Percentiles rank a stretch among this genome's conserved stretches.
Evolutionary conservation across 2,888 invertebrate species (phyloP).

Genomic region (Thera britannica): DNA sequence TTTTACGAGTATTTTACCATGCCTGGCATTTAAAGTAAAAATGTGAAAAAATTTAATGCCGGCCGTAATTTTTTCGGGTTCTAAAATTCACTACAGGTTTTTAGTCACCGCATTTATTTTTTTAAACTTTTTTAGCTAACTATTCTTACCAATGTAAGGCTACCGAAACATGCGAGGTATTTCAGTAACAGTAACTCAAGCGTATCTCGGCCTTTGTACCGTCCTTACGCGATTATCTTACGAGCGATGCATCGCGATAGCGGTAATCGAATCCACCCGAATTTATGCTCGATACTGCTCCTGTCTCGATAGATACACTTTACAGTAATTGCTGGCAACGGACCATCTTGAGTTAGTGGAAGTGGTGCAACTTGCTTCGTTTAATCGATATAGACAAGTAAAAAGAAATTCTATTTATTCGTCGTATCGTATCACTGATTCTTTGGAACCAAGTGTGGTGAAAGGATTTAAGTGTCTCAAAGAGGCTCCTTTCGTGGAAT

Average conservation of each 20-base stretch:
- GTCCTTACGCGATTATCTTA: constrained; percentile 45
- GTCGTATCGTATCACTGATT: no score
- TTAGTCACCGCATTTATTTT: not conserved
- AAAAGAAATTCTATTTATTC: no score
- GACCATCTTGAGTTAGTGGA: not conserved
- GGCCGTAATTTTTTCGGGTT: no score
- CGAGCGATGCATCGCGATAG: constrained; percentile 64
- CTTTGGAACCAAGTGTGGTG: no score
- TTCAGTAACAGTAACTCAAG: constrained; percentile 25
- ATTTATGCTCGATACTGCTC: constrained; percentile 55
- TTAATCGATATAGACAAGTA: no score
- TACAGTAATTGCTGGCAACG: constrained; percentile 14
- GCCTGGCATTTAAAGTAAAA: no score
- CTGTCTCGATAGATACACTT: constrained; percentile 18
- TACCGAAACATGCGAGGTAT: constrained; percentile 17
- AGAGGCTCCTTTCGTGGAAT: no score
- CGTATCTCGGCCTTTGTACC: constrained; percentile 37
- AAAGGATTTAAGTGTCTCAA: no score
- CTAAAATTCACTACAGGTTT: not conserved
- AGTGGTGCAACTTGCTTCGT: no score
- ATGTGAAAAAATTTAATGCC: no score
- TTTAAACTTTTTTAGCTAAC: not conserved
- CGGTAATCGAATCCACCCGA: constrained; percentile 64
- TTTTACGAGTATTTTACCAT: no score
- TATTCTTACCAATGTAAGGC: not conserved